Evolutionary conservation across 2,113 vertebrate genomes (phyloP), one percentile per base, ranked within the genome.

Genomic region (Mus pahari): DNA sequence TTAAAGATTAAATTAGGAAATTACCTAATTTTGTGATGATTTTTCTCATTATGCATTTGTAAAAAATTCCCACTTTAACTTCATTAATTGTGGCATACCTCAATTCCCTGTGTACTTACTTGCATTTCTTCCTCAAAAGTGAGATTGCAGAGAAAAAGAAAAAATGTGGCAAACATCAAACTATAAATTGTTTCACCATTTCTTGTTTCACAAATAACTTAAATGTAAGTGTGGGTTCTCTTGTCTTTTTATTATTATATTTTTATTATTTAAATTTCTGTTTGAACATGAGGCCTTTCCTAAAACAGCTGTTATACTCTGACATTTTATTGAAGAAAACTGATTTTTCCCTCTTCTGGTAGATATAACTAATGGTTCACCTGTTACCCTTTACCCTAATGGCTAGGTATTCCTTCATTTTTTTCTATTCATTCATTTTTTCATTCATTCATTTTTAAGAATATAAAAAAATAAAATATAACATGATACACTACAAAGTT

Each of bases 21-120:
- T 86, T 77, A 84, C 91, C 26, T 87, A 87, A 64, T 58, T 83
- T 1, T 20, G 5, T 55, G 26, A 50, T 48, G 33, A 60, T 53
- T 90, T 97, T 94, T 77, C 87, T 92, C 36, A 86, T 55, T 89
- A 71, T 75, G 14, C 8, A 73, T 92, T 95, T 87, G 45, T 90
- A 62, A 96, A 88, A 81, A 45, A n/a, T 2, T 83, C 48, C 48
- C 53, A 60, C 28, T 73, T 94, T 94, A 62, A 87, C 33, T 81
- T 91, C 17, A 90, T 86, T 86, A 75, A 79, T 89, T 22, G 16
- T 60, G 17, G 3, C 13, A 58, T 87, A 16, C 17, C 50, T 91
- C 31, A 13, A 53, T 86, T 95, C 86, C 62, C 31, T 50, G 3
- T 87, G 39, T 42, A 50, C 92, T 89, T 95, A 70, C 33, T 28